Base-by-base conservation (phyloP, 2,888 invertebrate genomes). In the Polydrusus pterygomalis region DNA sequence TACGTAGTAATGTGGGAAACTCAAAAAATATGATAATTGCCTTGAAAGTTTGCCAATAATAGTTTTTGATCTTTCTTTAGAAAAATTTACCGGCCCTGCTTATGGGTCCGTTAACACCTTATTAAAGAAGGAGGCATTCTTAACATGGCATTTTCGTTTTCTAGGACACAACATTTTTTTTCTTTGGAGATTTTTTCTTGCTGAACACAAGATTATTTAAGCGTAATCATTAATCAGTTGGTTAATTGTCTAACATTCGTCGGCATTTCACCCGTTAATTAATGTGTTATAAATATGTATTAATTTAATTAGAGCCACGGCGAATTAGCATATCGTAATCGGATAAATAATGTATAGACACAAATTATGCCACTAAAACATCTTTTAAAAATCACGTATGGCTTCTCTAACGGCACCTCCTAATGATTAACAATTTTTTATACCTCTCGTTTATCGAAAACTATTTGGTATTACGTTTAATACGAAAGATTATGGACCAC, bases 31-130 rank as follows among this genome's bases (percentile, higher is more conserved):
- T 43, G 56, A 73, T 56, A 64, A 11, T 56, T 25, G 38, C 13
- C 49, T 68, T 74, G 68, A 58, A 74, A 74, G 60, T 45, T 67
- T 74, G 73, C 73, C 73, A 74, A 74, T 68, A 62, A 20, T 51
- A 43, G 17, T 62, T 63, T 74, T 70, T 65, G 38, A 64, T 49
- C 56, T 69, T 69, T 69, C 47, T 69, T 64, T 74, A 51, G 74
- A 56, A 51, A 25, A 51, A 25, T 11, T 9, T 9, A 47, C 9
- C 2, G 9, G 9, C 47, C 1, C 1, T 47, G 47, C 51, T 74
- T 58, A 62, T 51, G 62, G 62, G 69, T 68, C 25, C 38, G 58
- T 45, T 73, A 67, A 60, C 72, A 65, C 67, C 49, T 58, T 60
- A 47, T 58, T 73, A 67, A 73, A 60, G 9, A 47, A 17, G 17